These are phyloP conservation scores for Pseudocheirus occidentalis DNA, from an alignment of 2,797 vertebrate species.

Conservation along the genomic window DNA sequence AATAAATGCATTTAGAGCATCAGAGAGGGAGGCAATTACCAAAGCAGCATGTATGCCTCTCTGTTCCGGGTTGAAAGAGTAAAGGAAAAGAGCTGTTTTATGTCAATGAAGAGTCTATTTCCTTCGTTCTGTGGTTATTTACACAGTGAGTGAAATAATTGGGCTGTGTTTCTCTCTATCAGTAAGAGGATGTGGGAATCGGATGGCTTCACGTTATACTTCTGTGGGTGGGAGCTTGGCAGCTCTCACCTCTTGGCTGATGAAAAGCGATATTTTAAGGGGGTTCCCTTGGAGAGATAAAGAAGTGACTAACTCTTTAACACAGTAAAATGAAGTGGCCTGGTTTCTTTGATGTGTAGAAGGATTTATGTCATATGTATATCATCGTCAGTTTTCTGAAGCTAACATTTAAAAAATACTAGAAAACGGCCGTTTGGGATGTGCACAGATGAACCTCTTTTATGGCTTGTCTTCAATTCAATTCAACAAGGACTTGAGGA, in stretches of 20 bases:
- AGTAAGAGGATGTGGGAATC: conserved; percentile 8
- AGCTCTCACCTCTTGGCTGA: conserved; percentile 46
- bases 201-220: neutral
- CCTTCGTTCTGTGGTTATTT: conserved; percentile 11
- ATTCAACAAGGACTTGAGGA: neutral
- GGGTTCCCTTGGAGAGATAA: conserved; percentile 24
- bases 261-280: conserved; percentile 44
- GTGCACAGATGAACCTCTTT: conserved; percentile 35
- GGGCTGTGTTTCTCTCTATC: conserved; percentile 22
- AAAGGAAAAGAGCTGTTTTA: neutral
- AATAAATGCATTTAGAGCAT: neutral
- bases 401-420: conserved; percentile 55
- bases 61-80: neutral
- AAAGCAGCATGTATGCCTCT: neutral
- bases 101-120: conserved; percentile 23
- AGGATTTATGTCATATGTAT: conserved; percentile 35
- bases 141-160: conserved; percentile 8
- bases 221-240: neutral
- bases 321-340: conserved; percentile 33
- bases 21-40: neutral
- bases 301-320: conserved; percentile 37
- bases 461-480: neutral
- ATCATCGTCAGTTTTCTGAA: conserved; percentile 31
- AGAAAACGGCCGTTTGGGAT: conserved; percentile 52
- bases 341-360: neutral